Evolutionary conservation across 1,140 invertebrate species (phyloP).

Genomic region (Trichonephila clavata): DNA sequence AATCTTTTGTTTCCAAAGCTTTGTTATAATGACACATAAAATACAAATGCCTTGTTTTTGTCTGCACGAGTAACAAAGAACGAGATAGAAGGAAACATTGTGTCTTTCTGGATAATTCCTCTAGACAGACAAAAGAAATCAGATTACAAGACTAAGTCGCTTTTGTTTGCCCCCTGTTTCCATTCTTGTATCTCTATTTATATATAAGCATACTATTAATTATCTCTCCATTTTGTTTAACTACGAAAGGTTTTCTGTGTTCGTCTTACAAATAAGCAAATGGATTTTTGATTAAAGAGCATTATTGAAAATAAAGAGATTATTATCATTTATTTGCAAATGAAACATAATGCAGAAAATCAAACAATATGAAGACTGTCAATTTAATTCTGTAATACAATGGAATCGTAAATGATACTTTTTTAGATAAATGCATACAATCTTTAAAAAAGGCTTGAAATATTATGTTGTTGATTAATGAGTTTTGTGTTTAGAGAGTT

Average conservation of each 20-base stretch:
- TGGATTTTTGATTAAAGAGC: background rate
- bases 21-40: slow-evolving; percentile 11
- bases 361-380: background rate
- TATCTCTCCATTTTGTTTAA: background rate
- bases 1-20: background rate
- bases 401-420: too few relatives aligned
- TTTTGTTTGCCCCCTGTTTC: slow-evolving; percentile 1
- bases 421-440: too few relatives aligned
- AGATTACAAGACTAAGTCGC: slow-evolving; percentile 2
- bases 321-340: background rate
- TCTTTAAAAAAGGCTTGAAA: too few relatives aligned
- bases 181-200: background rate
- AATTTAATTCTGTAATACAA: too few relatives aligned
- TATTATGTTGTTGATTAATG: too few relatives aligned
- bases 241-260: background rate
- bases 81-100: background rate
- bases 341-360: background rate
- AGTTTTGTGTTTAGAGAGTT: too few relatives aligned
- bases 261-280: background rate
- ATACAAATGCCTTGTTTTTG: slow-evolving; percentile 29
- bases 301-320: background rate
- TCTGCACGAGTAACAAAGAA: background rate
- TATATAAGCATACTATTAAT: slow-evolving; percentile 6
- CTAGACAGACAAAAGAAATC: slow-evolving; percentile 34
- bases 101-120: slow-evolving; percentile 4